Percentiles rank a stretch among this genome's conserved stretches.
Conservation (phyloP, 2,888 invertebrate species). For the Scaptomyza parva region DNA sequence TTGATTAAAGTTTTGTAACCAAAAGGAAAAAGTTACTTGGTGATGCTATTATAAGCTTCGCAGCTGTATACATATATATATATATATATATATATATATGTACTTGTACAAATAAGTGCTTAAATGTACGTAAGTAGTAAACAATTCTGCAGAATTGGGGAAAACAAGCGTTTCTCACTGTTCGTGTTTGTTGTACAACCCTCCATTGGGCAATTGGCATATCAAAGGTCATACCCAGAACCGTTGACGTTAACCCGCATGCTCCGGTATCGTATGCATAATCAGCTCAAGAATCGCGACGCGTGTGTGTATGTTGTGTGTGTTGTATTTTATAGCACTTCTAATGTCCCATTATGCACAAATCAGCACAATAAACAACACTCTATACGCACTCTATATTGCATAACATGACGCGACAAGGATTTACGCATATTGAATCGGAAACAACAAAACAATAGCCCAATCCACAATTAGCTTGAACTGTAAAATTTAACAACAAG, state of each 20-base stretch:
- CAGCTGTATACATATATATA: no score
- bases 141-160: conserved; percentile 21
- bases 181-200: conserved; percentile 1
- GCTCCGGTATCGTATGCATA: conserved; percentile 19
- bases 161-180: conserved; percentile 19
- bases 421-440: neutral
- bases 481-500: no score
- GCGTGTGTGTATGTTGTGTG: neutral
- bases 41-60: no score
- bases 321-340: conserved; percentile 14
- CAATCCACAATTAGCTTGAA: no score
- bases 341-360: neutral
- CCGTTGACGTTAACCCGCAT: conserved; percentile 35
- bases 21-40: no score
- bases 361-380: neutral
- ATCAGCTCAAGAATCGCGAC: conserved; percentile 5
- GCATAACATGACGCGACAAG: neutral
- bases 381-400: neutral
- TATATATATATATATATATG: neutral
- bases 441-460: no score
- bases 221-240: conserved; percentile 22
- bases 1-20: no score
- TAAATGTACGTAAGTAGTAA: neutral
- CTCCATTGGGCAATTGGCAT: conserved; percentile 28
- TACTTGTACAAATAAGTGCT: no score